Base-by-base conservation (phyloP, 35 echinoderm and acorn worm species). In the Stichopus chloronotus region DNA sequence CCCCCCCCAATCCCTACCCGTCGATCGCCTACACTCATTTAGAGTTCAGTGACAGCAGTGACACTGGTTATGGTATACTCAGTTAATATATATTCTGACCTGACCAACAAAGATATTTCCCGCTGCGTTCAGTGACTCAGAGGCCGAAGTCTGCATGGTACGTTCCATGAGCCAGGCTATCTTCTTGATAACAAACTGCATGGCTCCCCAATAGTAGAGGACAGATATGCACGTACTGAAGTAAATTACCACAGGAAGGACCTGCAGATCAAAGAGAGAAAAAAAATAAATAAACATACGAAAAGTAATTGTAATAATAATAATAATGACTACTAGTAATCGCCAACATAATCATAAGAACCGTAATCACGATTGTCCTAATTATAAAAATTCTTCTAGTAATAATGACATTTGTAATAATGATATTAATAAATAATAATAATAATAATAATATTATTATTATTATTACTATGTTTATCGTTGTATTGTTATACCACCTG, bases 61-160 rank as follows among this genome's bases (percentile, higher is more conserved):
- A 43, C 30, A 43, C 30, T 43, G 30, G 30, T 43, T 1, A 43
- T 43, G 30, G 3, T 3, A 3, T 43, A 43, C 0, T 43, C 30
- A 3, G 30, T 43, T 43, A 71, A 71, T 71, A 17, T 8, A 68
- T 43, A 43, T 43, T 43, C 57, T 95, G 79, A 96, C 94, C 91
- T 58, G 30, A 20, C 95, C 95, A 79, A 96, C 92, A 72, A 96
- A 96, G 63, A 96, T 96, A 88, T 96, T 96, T 63, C 95, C 95
- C 57, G 95, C 95, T 19, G 95, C 95, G 59, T 96, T 96, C 5
- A 96, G 79, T 3, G 95, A 96, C 65, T 96, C 95, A 6, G 92
- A 79, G 2, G 92, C 95, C 52, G 95, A 93, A 12, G 95, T 96
- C 59, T 91, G 84, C 95, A 96, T 96, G 0, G 95, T 96, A 12